Base-by-base conservation (phyloP, 1,140 invertebrate genomes). In the Drosophila lowei region DNA sequence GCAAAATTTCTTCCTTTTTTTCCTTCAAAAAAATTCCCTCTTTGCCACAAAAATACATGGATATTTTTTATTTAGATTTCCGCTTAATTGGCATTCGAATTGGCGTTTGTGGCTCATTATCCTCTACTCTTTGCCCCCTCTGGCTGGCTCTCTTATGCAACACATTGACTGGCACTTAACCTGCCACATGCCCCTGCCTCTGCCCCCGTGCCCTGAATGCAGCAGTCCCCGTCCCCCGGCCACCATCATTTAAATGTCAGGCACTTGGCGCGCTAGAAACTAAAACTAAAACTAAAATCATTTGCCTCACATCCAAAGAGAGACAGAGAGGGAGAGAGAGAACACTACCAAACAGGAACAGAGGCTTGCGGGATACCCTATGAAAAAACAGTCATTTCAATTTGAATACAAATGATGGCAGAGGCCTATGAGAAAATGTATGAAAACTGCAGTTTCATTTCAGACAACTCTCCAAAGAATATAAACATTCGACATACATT, bases 161-260 rank as follows among this genome's bases (percentile, higher is more conserved):
- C 60, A 59, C 54, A 57, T 48, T 62, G 55, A 70, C 43, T 61
- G 68, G 58, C 79, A 81, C 71, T 83, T 83, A 83, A 83, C 79
- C 78, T 83, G 79, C 75, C 70, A 65, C 67, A 44, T 16, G 52
- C 41, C 46, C 42, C 34, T 25, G 52, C 41, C 46, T 25, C 34
- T 18, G n/a, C 8, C 34, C 30, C 25, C 28, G 30, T 34, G 30
- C 30, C 30, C 3, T 34, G 30, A 34, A 34, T 34, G 30, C 30
- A 34, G 8, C 9, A 34, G 8, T 34, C 21, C 44, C 25, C 13
- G 30, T 25, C 47, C 11, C 41, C 30, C 25, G 9, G 23, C 38
- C 47, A 9, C 28, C 30, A 23, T 54, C 80, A 84, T 85, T 84
- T 77, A 84, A 84, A 84, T 84, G 80, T 85, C 80, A 85, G 79